Evolutionary conservation across 2,888 invertebrate species (phyloP), one percentile per base, ranked within the genome.

Genomic region (Myopa testacea): DNA sequence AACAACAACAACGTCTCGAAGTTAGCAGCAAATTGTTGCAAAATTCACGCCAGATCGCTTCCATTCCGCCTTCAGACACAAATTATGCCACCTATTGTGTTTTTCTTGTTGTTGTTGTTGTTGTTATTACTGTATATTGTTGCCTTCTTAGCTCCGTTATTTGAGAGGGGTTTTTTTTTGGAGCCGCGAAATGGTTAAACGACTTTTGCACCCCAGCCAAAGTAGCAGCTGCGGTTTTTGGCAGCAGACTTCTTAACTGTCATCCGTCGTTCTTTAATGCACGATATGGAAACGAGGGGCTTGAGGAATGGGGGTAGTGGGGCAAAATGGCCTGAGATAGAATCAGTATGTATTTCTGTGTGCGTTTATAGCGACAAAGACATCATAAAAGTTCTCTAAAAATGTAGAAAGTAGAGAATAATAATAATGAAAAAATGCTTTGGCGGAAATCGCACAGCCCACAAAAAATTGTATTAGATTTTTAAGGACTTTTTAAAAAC

Each of bases 41-140:
- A 81, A 81, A 80, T 81, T 81, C 81, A 80, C 78, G 77, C 79
- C 79, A 80, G 79, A 82, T 79, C 78, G 80, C 79, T 79, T 80
- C 78, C 76, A 78, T 81, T 75, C 75, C 63, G 81, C 80, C 81
- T 68, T 63, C 70, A 81, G 80, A 80, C 80, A 78, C 77, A 79
- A 78, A 80, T 80, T 77, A 76, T 80, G 78, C 78, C 77, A 79
- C 76, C 78, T 81, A 65, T 65, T 52, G 45, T 68, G 40, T 69
- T 74, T 78, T 67, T 12, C 50, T 60, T 37, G 45, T 26, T 26
- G 26, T 26, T 26, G 26, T 26, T 26, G 26, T 26, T 26, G 26
- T 26, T 26, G 26, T 26, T 26, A 26, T 26, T 26, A 26, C 26
- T 26, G 26, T 1, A 26, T 12, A 62, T 60, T 37, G 45, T 40